Conservation (phyloP, 2,113 vertebrate genomes). For the Blennius ocellaris region DNA sequence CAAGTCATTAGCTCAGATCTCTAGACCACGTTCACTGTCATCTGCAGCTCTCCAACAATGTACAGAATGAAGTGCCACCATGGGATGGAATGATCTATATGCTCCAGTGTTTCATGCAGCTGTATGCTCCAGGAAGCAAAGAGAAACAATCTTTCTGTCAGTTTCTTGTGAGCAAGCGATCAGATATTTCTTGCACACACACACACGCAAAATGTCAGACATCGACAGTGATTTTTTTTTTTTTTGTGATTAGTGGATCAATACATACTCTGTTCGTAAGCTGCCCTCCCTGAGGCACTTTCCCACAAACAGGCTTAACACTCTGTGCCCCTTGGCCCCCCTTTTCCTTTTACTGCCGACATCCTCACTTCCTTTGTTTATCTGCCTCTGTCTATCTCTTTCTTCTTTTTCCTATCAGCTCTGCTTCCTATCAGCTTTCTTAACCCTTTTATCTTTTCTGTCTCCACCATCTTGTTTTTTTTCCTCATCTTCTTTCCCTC, state of each 20-base stretch:
- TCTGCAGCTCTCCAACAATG: slow-evolving; percentile 44
- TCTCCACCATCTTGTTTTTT: background rate
- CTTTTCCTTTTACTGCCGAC: slow-evolving; percentile 26
- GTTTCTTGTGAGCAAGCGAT: slow-evolving; percentile 18
- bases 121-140: slow-evolving; percentile 3
- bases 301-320: slow-evolving; percentile 76
- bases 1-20: slow-evolving; percentile 22
- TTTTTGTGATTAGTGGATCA: slow-evolving; percentile 67
- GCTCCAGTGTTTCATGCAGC: background rate
- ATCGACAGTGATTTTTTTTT: slow-evolving; percentile 46
- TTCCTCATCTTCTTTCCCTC: background rate
- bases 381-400: slow-evolving; percentile 13
- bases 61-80: slow-evolving; percentile 35
- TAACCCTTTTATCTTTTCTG: background rate
- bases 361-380: slow-evolving; percentile 59
- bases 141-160: slow-evolving; percentile 9
- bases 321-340: slow-evolving; percentile 40
- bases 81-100: slow-evolving; percentile 21
- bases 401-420: slow-evolving; percentile 14
- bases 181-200: slow-evolving; percentile 14
- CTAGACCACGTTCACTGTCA: slow-evolving; percentile 1
- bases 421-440: slow-evolving; percentile 8
- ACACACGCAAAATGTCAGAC: slow-evolving; percentile 36
- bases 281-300: slow-evolving; percentile 73
- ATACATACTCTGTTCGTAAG: slow-evolving; percentile 70